These are phyloP conservation scores for Chymomyza fuscimana DNA, from an alignment of 2,888 invertebrate genomes.

Conservation along the genomic window DNA sequence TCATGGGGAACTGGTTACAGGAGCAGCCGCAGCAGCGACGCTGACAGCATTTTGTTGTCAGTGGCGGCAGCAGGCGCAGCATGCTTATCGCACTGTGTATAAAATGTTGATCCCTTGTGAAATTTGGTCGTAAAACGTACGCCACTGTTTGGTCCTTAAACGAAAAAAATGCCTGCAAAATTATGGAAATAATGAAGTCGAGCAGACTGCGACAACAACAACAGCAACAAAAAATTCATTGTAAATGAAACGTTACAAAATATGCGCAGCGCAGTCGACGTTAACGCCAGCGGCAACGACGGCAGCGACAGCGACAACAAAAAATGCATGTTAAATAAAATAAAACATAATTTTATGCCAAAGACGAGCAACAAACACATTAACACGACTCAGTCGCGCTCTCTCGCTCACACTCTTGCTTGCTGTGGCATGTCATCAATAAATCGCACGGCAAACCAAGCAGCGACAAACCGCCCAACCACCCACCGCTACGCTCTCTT, in stretches of 20 bases:
- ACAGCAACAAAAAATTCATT: constrained; percentile 47
- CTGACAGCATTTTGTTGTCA: constrained; percentile 34
- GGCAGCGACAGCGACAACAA: constrained; percentile 3
- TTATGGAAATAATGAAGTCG: constrained; percentile 55
- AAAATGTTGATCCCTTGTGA: too few relatives aligned
- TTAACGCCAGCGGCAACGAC: constrained; percentile 2
- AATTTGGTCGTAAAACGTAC: constrained; percentile 33
- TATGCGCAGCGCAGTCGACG: constrained; percentile 23
- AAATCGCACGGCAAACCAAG: constrained; percentile 52
- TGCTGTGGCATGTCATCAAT: constrained; percentile 63
- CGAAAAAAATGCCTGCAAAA: constrained; percentile 34
- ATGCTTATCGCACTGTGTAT: too few relatives aligned
- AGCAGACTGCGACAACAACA: constrained; percentile 3
- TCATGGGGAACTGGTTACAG: constrained; percentile 29
- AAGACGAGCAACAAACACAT: constrained; percentile 68
- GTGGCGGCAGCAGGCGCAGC: too few relatives aligned
- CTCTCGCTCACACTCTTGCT: neutral
- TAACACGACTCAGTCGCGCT: constrained; percentile 52
- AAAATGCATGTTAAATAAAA: constrained; percentile 68
- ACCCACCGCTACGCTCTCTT: constrained; percentile 28
- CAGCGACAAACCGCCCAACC: constrained; percentile 24
- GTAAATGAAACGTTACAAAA: constrained; percentile 22
- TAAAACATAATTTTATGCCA: constrained; percentile 74
- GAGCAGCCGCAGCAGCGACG: constrained; percentile 42
- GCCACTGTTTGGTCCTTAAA: neutral